Percentiles rank a stretch among this genome's conserved stretches.
These are phyloP conservation scores for Synergus itoensis DNA, from an alignment of 2,888 invertebrate species.

Conservation along the genomic window DNA sequence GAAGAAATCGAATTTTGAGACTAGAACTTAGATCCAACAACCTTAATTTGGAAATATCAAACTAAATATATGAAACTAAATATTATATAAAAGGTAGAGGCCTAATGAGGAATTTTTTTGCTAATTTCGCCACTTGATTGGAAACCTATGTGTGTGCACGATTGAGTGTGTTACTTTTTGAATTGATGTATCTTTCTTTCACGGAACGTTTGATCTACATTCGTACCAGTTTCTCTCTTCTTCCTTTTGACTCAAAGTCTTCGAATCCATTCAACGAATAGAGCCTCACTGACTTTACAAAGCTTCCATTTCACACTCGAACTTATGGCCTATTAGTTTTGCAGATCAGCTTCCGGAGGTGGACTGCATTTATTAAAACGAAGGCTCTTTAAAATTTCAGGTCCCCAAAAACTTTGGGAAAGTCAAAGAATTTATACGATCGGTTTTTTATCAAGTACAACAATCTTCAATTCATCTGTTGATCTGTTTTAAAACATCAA, in stretches of 20 bases:
- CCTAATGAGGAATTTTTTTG: not conserved
- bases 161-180: conserved; percentile 36
- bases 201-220: conserved; percentile 27
- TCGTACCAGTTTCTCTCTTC: conserved; percentile 42
- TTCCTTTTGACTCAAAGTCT: conserved; percentile 36
- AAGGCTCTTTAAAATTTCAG: conserved; percentile 17
- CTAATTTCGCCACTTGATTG: conserved; percentile 13
- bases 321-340: conserved; percentile 34
- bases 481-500: too few relatives aligned
- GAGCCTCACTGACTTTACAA: conserved; percentile 32
- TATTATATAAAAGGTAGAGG: not conserved
- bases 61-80: not conserved
- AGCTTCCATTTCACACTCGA: conserved; percentile 33
- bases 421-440: conserved; percentile 6
- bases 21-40: not conserved
- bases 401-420: not conserved
- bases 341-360: conserved; percentile 35
- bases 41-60: not conserved
- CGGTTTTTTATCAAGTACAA: not conserved
- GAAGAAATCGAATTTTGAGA: too few relatives aligned
- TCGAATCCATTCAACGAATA: conserved; percentile 38
- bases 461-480: not conserved
- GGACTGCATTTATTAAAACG: conserved; percentile 33
- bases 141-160: conserved; percentile 38
- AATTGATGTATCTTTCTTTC: conserved; percentile 37